These are phyloP conservation scores for Busseola fusca DNA, from an alignment of 2,888 invertebrate genomes.

Conservation along the genomic window DNA sequence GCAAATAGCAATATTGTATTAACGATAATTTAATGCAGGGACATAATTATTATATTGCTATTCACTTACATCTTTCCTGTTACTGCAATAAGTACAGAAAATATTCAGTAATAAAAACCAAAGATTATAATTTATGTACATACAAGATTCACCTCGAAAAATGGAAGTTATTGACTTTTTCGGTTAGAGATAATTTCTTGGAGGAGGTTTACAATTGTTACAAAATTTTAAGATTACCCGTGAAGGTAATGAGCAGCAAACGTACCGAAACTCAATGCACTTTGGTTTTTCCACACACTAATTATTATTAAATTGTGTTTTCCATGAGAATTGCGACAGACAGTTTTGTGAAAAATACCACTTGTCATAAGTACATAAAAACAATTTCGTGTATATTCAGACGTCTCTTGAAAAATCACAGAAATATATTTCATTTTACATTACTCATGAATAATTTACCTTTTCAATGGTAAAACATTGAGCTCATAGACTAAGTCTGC, in stretches of 20 bases:
- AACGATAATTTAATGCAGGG: constrained; percentile 38
- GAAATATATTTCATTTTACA: background rate
- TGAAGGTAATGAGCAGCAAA: constrained; percentile 40
- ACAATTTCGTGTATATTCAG: background rate
- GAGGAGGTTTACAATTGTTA: constrained; percentile 34
- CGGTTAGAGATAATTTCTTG: constrained; percentile 18
- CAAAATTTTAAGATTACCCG: constrained; percentile 23
- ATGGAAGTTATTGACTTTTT: constrained; percentile 10
- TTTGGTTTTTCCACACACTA: constrained; percentile 30
- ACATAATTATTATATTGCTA: constrained; percentile 29
- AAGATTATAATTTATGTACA: background rate
- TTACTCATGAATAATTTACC: constrained; percentile 4
- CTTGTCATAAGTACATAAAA: constrained; percentile 1
- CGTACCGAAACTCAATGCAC: constrained; percentile 25
- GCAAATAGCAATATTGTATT: constrained; percentile 23
- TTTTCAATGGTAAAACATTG: background rate
- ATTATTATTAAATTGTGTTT: constrained; percentile 14
- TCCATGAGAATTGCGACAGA: constrained; percentile 26
- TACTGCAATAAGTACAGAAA: constrained; percentile 3
- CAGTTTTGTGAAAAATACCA: constrained; percentile 13
- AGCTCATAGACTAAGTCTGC: background rate
- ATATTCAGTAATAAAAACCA: constrained; percentile 1
- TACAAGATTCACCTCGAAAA: constrained; percentile 11
- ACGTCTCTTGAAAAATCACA: background rate
- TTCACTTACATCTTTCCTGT: constrained; percentile 32